phyloP scores from a whole-genome alignment of 2,113 vertebrate genomes.

The Danio rerio region GRCz12tu NC_133180.1:9081501-9082000 shows the following conservation, averaged over 20 bases:
- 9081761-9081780: not conserved
- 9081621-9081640: slow-evolving; percentile 92
- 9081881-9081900: not conserved
- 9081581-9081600: slow-evolving; percentile 90
- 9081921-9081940: not conserved
- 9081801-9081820: slow-evolving; percentile 83
- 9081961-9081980: not conserved
- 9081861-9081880: not conserved
- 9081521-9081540: too few species aligned
- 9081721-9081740: too few species aligned
- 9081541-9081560: too few species aligned
- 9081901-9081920: not conserved
- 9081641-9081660: slow-evolving; percentile 86
- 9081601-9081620: slow-evolving; percentile 88
- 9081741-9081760: not conserved
- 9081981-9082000: slow-evolving; percentile 1
- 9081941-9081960: slow-evolving; percentile 17
- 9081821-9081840: slow-evolving; percentile 89
- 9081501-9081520: too few species aligned
- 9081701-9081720: too few species aligned
- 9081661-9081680: slow-evolving; percentile 79
- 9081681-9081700: not conserved
- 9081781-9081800: slow-evolving; percentile 77
- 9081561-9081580: slow-evolving; percentile 85
- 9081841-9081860: slow-evolving; percentile 86